Percentiles rank a stretch among this genome's conserved stretches.
Evolutionary conservation across 2,797 vertebrate genomes (phyloP).

Genomic region (Sebastes matsubarae): DNA sequence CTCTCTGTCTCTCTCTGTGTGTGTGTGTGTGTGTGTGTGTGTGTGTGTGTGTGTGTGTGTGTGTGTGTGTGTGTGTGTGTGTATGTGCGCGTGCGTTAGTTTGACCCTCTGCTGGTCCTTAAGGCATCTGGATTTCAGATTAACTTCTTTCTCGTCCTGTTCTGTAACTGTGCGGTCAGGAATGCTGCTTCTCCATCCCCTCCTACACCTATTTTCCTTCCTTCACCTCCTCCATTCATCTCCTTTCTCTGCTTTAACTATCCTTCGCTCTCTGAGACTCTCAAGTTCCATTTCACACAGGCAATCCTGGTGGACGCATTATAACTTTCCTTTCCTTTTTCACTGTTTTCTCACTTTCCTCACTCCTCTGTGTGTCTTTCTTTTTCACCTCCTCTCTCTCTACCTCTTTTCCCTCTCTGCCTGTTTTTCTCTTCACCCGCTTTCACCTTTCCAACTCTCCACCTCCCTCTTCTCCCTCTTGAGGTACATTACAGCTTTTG

Average conservation of each 20-base stretch:
- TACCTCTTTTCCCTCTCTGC: neutral
- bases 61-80: constrained; percentile 20
- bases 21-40: too few species aligned
- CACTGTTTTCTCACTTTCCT: constrained; percentile 2
- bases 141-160: constrained; percentile 46
- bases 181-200: constrained; percentile 70
- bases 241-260: constrained; percentile 13
- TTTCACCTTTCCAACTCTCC: constrained; percentile 44
- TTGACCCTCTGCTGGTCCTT: constrained; percentile 68
- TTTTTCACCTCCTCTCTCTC: constrained; percentile 5
- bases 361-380: neutral
- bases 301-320: constrained; percentile 36
- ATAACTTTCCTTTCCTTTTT: constrained; percentile 12
- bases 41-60: neutral
- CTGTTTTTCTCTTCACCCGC: constrained; percentile 58
- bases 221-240: constrained; percentile 52
- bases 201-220: constrained; percentile 62
- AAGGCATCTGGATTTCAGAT: constrained; percentile 79
- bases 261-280: neutral
- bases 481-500: constrained; percentile 42
- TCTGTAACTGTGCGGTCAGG: constrained; percentile 59
- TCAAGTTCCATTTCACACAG: constrained; percentile 6
- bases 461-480: constrained; percentile 18
- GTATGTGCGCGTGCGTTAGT: constrained; percentile 37
- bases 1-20: too few species aligned